phyloP scores from a whole-genome alignment of 2,113 vertebrate genomes.

The Eira barbara region DNA sequence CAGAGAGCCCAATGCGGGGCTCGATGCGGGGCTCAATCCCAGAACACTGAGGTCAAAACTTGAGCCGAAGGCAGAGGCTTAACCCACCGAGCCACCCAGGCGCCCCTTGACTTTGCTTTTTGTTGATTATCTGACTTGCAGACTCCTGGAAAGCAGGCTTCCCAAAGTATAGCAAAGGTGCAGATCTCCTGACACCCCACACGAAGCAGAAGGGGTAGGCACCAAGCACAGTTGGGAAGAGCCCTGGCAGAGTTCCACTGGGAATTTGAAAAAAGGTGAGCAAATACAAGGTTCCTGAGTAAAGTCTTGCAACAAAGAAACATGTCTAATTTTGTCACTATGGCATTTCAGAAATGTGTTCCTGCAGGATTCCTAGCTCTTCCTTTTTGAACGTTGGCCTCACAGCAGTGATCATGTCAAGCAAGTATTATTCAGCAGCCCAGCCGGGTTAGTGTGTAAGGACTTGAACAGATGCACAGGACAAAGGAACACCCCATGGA shows the following conservation, averaged over 20 bases:
- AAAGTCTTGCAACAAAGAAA: neutral
- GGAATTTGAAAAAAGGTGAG: neutral
- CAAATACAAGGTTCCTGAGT: neutral
- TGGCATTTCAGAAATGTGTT: neutral
- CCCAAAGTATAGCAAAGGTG: neutral
- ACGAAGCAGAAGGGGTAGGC: neutral
- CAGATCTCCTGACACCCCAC: neutral
- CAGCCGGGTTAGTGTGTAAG: rapidly evolving
- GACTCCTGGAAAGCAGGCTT: neutral
- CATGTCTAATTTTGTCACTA: neutral
- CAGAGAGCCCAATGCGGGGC: no score
- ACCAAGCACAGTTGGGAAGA: neutral
- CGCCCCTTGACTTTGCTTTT: neutral
- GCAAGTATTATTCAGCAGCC: no score
- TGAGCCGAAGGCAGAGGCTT: no score
- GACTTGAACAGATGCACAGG: neutral
- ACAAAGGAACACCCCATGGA: rapidly evolving
- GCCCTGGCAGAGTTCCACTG: neutral
- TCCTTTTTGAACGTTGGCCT: neutral
- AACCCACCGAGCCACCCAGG: no score
- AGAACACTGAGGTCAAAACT: no score
- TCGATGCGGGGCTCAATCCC: no score
- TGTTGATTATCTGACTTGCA: neutral
- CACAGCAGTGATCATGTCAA: neutral
- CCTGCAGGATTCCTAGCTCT: neutral